These are phyloP conservation scores for Pseudomyrmex cubaensis DNA, from an alignment of 1,140 invertebrate genomes.

Conservation along the genomic window DNA sequence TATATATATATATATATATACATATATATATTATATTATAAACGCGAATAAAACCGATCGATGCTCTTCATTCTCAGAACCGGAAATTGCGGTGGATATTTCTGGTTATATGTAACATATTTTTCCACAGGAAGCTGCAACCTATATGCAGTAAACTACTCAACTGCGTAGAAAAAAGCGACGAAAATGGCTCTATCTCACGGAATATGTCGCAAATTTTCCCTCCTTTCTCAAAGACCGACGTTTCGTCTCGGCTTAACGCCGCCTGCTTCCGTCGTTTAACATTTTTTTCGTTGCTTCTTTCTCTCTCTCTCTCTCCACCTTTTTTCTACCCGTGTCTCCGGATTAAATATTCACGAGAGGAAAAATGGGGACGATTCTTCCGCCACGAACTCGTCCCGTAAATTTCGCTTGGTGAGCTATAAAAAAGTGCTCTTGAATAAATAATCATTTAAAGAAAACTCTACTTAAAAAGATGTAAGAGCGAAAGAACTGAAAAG, in stretches of 20 bases:
- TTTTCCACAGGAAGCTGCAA: background rate
- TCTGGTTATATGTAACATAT: background rate
- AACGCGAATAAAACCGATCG: background rate
- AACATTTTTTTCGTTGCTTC: constrained; percentile 29
- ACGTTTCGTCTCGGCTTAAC: constrained; percentile 34
- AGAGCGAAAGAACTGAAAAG: background rate
- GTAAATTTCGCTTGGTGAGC: constrained; percentile 19
- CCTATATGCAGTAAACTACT: background rate
- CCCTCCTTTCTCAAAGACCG: background rate
- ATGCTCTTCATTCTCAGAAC: background rate
- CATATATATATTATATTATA: background rate
- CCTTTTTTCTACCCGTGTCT: constrained; percentile 21
- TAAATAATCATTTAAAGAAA: constrained; percentile 9
- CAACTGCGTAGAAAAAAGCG: constrained; percentile 1
- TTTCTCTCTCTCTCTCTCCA: background rate
- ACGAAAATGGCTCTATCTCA: background rate
- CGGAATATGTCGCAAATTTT: constrained; percentile 28
- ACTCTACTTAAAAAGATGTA: background rate
- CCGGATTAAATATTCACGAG: constrained; percentile 58
- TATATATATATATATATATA: too few species aligned
- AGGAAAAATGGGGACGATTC: constrained; percentile 32
- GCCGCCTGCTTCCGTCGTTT: constrained; percentile 30
- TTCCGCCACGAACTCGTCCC: constrained; percentile 15
- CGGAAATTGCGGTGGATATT: background rate
- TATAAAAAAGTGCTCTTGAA: background rate